Conservation (phyloP, 2,888 invertebrate genomes). For the Orthosia gracilis region DNA sequence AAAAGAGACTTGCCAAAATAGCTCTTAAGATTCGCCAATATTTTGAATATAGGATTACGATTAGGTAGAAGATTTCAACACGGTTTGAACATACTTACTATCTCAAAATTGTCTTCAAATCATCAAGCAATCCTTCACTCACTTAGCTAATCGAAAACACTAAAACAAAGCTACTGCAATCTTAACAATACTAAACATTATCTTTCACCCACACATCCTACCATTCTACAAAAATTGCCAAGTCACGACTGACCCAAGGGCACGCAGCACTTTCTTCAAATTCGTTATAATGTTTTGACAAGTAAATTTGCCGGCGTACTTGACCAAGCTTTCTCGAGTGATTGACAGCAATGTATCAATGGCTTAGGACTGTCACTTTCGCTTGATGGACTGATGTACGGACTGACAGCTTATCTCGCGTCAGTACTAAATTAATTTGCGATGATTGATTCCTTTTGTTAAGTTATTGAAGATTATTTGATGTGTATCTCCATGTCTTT, state of each 20-base stretch:
- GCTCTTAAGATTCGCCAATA: too few species aligned
- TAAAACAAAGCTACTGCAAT: slow-evolving; percentile 45
- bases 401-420: slow-evolving; percentile 62
- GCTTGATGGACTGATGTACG: slow-evolving; percentile 65
- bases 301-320: slow-evolving; percentile 74
- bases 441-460: slow-evolving; percentile 63
- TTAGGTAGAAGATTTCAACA: too few species aligned
- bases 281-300: slow-evolving; percentile 78
- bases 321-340: slow-evolving; percentile 70
- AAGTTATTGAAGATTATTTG: slow-evolving; percentile 43
- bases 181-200: slow-evolving; percentile 40
- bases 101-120: neutral
- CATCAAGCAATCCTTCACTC: neutral
- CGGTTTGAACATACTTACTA: too few species aligned
- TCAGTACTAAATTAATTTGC: slow-evolving; percentile 58
- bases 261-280: slow-evolving; percentile 72
- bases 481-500: slow-evolving; percentile 26
- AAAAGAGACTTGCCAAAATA: too few species aligned
- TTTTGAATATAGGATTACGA: too few species aligned
- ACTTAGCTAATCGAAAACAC: slow-evolving; percentile 21
- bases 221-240: slow-evolving; percentile 57
- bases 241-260: slow-evolving; percentile 66
- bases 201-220: slow-evolving; percentile 25
- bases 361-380: slow-evolving; percentile 70
- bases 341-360: slow-evolving; percentile 70